These are phyloP conservation scores for Bradynema listronoti DNA, from an alignment of 1,140 invertebrate genomes.

Conservation along the genomic window DNA sequence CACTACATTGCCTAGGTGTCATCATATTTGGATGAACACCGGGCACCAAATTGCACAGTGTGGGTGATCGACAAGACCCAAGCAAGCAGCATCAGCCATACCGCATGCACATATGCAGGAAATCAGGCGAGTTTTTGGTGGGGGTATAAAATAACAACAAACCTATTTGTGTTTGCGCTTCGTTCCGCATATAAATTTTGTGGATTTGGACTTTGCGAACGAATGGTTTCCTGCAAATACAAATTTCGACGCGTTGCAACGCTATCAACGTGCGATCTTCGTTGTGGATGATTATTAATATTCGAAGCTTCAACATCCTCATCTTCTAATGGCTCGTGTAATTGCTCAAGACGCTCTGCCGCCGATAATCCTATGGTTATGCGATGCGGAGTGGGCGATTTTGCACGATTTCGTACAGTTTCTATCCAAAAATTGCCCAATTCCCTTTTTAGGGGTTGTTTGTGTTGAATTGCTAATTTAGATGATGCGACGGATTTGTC, in stretches of 20 bases:
- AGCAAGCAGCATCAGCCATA: too few relatives aligned
- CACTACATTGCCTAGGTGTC: too few relatives aligned
- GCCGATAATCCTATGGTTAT: conserved; percentile 2
- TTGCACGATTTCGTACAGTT: not conserved
- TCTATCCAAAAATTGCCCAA: conserved; percentile 6
- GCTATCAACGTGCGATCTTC: not conserved
- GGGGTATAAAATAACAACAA: too few relatives aligned
- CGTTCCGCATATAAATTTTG: too few relatives aligned
- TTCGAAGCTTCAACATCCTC: not conserved
- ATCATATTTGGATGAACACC: too few relatives aligned
- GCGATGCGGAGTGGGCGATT: conserved; percentile 1
- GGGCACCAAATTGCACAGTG: too few relatives aligned
- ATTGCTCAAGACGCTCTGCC: conserved; percentile 6
- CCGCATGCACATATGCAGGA: too few relatives aligned
- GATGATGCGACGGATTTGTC: not conserved
- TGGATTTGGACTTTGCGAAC: conserved; percentile 8
- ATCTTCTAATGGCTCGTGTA: not conserved
- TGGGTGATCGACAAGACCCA: too few relatives aligned
- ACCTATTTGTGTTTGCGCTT: too few relatives aligned
- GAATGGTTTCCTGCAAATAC: conserved; percentile 10
- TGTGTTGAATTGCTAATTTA: not conserved
- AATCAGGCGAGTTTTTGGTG: too few relatives aligned
- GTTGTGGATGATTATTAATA: not conserved
- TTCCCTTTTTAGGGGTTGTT: not conserved
- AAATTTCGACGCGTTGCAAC: not conserved